These are phyloP conservation scores for Danaus chrysippus DNA, from an alignment of 2,888 invertebrate species.

Conservation along the genomic window DNA sequence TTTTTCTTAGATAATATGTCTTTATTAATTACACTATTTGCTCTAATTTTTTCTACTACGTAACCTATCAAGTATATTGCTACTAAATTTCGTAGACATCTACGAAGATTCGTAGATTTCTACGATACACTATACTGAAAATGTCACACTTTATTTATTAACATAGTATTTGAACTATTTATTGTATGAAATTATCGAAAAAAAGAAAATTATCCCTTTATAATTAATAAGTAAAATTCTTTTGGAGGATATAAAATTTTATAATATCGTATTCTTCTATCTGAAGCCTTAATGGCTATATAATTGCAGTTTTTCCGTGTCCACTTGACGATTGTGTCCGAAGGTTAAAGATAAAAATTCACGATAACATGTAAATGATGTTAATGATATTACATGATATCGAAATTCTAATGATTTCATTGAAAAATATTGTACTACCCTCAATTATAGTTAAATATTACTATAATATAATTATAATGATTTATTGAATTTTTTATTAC, in stretches of 20 bases:
- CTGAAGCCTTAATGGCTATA: slow-evolving; percentile 37
- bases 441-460: background rate
- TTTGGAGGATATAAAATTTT: too few relatives aligned
- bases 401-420: background rate
- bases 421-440: background rate
- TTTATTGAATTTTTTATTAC: too few relatives aligned
- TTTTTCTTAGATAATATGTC: too few relatives aligned
- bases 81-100: background rate
- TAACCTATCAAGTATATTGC: background rate
- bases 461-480: too few relatives aligned
- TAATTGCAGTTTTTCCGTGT: slow-evolving; percentile 42
- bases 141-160: too few relatives aligned
- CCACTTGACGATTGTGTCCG: slow-evolving; percentile 27
- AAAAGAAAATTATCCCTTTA: too few relatives aligned
- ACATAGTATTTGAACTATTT: too few relatives aligned
- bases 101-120: slow-evolving; percentile 7
- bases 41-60: background rate
- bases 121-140: background rate
- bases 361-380: slow-evolving; percentile 32
- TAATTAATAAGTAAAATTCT: too few relatives aligned
- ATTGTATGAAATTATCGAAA: too few relatives aligned
- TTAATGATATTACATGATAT: slow-evolving; percentile 8
- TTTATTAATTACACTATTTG: background rate
- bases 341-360: slow-evolving; percentile 32
- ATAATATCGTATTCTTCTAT: too few relatives aligned